phyloP scores from a whole-genome alignment of 2,888 invertebrate genomes.

The Hedya salicella region DNA sequence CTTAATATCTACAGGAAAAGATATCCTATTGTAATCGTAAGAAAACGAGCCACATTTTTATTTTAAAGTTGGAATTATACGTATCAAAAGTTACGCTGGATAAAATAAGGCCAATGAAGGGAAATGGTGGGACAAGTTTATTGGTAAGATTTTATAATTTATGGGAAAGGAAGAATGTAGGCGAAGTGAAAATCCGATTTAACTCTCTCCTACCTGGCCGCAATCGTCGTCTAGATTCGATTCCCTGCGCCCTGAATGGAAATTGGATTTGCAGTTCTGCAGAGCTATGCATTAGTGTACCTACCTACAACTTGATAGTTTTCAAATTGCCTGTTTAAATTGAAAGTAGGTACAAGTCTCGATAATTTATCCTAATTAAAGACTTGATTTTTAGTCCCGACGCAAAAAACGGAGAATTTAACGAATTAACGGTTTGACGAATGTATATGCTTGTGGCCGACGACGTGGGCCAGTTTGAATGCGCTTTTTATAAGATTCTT shows the following conservation, averaged over 20 bases:
- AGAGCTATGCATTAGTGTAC: slow-evolving; percentile 68
- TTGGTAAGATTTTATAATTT: slow-evolving; percentile 56
- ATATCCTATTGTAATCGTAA: slow-evolving; percentile 23
- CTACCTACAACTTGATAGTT: slow-evolving; percentile 58
- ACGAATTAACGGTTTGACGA: too few species aligned
- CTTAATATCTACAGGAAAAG: slow-evolving; percentile 11
- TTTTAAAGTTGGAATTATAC: slow-evolving; percentile 7
- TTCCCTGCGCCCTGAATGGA: slow-evolving; percentile 71
- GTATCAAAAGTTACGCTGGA: neutral
- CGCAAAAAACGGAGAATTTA: too few species aligned
- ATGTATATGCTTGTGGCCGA: too few species aligned
- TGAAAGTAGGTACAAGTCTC: slow-evolving; percentile 24
- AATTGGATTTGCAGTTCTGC: slow-evolving; percentile 78
- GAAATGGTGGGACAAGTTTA: slow-evolving; percentile 42
- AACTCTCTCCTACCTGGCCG: slow-evolving; percentile 73
- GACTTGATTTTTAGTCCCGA: neutral
- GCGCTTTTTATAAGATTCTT: too few species aligned
- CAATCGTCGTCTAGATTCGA: slow-evolving; percentile 77
- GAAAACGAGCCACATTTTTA: slow-evolving; percentile 22
- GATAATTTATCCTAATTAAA: neutral
- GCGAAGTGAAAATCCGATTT: slow-evolving; percentile 75
- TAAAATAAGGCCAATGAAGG: slow-evolving; percentile 21
- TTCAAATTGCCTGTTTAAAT: slow-evolving; percentile 60
- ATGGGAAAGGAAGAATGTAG: slow-evolving; percentile 57
- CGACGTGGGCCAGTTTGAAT: too few species aligned